Evolutionary conservation across 2,888 invertebrate species (phyloP).

Genomic region (Parthenolecanium corni): DNA sequence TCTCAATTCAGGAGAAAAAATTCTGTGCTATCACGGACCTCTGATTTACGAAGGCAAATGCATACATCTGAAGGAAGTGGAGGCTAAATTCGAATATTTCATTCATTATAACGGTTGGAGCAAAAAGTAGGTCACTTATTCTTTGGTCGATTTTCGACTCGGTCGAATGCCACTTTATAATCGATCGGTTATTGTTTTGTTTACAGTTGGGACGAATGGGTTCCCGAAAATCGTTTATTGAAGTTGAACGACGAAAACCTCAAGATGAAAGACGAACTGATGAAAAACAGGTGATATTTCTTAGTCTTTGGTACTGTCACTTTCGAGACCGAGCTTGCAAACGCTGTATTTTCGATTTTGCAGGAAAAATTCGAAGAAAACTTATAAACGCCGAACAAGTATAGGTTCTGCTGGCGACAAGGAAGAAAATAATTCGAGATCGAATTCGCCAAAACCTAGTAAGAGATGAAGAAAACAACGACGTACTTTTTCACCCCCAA

Average conservation of each 20-base stretch:
- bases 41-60: conserved; percentile 95
- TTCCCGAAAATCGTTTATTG: conserved; percentile 76
- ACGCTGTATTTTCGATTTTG: neutral
- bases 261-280: neutral
- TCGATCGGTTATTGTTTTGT: neutral
- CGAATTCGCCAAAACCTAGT: conserved; percentile 21
- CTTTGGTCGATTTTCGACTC: neutral
- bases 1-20: conserved; percentile 63
- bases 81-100: conserved; percentile 63
- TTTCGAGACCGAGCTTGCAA: neutral
- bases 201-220: conserved; percentile 91
- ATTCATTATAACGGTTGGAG: conserved; percentile 98
- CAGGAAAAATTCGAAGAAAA: conserved; percentile 6
- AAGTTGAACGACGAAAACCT: conserved; percentile 17
- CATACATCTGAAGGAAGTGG: conserved; percentile 49
- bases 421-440: conserved; percentile 15
- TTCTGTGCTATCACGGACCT: conserved; percentile 91
- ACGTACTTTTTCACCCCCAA: too few species aligned
- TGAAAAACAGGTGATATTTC: conserved; percentile 5
- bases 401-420: conserved; percentile 12
- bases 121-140: conserved; percentile 38
- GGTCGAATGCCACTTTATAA: neutral
- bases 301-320: neutral
- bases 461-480: neutral
- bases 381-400: conserved; percentile 6